Evolutionary conservation across 2,888 invertebrate species (phyloP).

Genomic region (Acheta domesticus): DNA sequence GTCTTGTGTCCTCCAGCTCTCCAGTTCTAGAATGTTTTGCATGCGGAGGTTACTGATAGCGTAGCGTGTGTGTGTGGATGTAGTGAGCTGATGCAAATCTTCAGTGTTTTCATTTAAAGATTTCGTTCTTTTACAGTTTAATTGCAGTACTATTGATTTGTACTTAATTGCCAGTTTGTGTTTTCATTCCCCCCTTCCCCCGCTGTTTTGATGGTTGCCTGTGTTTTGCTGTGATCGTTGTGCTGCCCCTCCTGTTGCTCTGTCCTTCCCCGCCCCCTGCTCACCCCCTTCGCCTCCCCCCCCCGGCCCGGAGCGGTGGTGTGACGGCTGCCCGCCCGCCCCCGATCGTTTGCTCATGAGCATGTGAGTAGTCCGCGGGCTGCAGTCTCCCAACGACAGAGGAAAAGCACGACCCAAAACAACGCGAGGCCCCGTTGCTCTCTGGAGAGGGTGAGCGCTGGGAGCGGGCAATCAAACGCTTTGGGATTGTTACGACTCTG

Average conservation of each 20-base stretch:
- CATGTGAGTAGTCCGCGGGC: too few relatives aligned
- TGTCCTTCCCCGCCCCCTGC: not conserved
- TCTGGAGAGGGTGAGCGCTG: too few relatives aligned
- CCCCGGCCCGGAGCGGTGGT: not conserved
- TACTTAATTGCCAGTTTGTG: conserved; percentile 10
- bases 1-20: too few relatives aligned
- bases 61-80: not conserved
- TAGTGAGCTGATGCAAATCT: not conserved
- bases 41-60: not conserved
- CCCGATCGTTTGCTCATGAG: too few relatives aligned
- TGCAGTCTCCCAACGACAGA: too few relatives aligned
- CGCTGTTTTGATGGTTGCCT: conserved; percentile 9
- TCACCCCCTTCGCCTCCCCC: not conserved
- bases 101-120: conserved; percentile 18
- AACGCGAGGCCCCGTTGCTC: too few relatives aligned
- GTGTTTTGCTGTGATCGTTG: not conserved
- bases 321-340: not conserved
- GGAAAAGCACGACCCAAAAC: too few relatives aligned
- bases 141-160: conserved; percentile 18
- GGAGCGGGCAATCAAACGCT: too few relatives aligned
- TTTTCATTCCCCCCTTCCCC: not conserved
- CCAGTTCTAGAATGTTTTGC: not conserved
- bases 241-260: not conserved
- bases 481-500: too few relatives aligned
- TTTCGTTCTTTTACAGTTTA: conserved; percentile 11